Conservation (phyloP, 2,888 invertebrate genomes). For the Himalopsyche kuldschensis region DNA sequence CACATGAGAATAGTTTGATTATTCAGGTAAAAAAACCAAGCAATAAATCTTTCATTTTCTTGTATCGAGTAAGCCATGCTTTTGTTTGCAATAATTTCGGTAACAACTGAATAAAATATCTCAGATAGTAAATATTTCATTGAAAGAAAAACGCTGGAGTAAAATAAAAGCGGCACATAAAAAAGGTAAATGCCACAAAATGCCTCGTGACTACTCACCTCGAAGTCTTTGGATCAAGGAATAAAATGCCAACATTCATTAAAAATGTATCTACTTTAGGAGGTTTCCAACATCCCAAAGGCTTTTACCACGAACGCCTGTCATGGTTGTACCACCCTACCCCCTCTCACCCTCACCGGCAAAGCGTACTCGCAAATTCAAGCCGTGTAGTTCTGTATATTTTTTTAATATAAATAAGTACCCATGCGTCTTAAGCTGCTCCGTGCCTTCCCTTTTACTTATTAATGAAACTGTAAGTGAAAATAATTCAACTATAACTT, state of each 20-base stretch:
- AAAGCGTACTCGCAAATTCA: not conserved
- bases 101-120: not conserved
- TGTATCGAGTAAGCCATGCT: not conserved
- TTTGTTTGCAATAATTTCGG: not conserved
- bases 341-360: not conserved
- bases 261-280: not conserved
- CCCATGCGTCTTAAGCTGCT: not conserved
- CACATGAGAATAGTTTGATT: not conserved
- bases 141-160: not conserved
- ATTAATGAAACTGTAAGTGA: not conserved
- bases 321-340: not conserved
- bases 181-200: slow-evolving; percentile 1
- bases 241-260: not conserved
- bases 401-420: not conserved
- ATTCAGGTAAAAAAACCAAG: not conserved
- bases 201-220: not conserved
- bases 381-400: not conserved
- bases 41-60: not conserved
- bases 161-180: not conserved
- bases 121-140: not conserved
- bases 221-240: not conserved
- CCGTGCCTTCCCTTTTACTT: not conserved
- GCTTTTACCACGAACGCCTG: not conserved
- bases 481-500: not conserved
- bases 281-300: not conserved